A percentile compares a stretch with the other conserved stretches of the same genome.
Evolutionary conservation across 1,140 invertebrate species (phyloP).

Genomic region (Bombus vancouverensis): DNA sequence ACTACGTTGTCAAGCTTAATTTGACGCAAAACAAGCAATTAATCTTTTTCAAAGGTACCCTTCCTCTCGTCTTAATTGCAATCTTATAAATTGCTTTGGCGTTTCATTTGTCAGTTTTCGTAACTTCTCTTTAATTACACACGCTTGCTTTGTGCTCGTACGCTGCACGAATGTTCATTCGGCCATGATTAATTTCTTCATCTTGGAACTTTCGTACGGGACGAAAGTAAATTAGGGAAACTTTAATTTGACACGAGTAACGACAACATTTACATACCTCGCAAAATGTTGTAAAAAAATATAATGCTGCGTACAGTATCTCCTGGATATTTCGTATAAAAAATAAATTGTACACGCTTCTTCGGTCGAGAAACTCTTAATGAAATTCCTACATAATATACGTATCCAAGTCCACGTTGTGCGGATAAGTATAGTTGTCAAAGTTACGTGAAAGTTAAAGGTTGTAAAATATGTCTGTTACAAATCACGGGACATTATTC

Average conservation of each 20-base stretch:
- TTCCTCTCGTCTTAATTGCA: constrained; percentile 8
- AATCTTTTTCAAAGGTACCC: constrained; percentile 16
- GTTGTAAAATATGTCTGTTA: too few relatives aligned
- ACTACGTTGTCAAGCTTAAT: neutral
- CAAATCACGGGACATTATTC: too few relatives aligned
- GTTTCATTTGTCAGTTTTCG: constrained; percentile 21
- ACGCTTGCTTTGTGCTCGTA: neutral
- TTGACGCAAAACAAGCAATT: constrained; percentile 6
- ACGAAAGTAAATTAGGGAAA: neutral
- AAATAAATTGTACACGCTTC: too few relatives aligned
- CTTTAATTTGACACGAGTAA: neutral
- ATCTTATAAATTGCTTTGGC: constrained; percentile 21
- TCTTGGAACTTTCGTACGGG: neutral
- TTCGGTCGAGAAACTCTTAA: too few relatives aligned
- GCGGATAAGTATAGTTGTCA: neutral
- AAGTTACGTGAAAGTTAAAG: too few relatives aligned
- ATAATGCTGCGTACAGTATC: neutral
- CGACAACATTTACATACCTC: neutral
- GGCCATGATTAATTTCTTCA: constrained; percentile 6
- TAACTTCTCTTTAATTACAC: constrained; percentile 21
- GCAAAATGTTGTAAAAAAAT: neutral
- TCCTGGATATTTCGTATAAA: neutral
- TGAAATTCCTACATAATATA: too few relatives aligned
- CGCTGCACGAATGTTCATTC: neutral
- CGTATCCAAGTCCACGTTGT: neutral